phyloP scores from a whole-genome alignment of 2,797 vertebrate genomes.

The Pseudocheirus occidentalis region DNA sequence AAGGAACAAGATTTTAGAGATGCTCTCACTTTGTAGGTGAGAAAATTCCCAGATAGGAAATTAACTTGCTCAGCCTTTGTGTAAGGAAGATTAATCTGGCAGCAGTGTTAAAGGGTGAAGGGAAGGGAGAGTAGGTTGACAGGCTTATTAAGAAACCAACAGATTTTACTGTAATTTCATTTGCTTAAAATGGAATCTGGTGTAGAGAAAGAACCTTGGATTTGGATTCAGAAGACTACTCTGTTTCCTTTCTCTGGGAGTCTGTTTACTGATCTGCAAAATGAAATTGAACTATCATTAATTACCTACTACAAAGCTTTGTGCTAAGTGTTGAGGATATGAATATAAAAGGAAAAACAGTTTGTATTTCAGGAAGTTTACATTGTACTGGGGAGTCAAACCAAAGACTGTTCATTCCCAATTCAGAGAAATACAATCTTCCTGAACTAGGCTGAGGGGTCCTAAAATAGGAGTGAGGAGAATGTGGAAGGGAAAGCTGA shows the following conservation, averaged over 20 bases:
- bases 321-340: neutral
- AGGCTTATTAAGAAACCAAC: neutral
- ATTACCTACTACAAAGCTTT: neutral
- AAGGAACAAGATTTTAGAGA: neutral
- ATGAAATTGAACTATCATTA: neutral
- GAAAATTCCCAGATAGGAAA: neutral
- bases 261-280: neutral
- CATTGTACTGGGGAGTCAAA: neutral
- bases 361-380: neutral
- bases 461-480: neutral
- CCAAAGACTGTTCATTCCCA: neutral
- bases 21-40: neutral
- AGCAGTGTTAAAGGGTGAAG: neutral
- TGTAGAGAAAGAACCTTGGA: neutral
- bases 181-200: neutral
- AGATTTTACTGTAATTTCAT: neutral
- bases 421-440: neutral
- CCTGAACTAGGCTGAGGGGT: neutral
- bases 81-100: neutral
- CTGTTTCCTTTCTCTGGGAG: neutral
- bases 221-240: neutral
- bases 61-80: neutral
- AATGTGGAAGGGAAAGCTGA: neutral
- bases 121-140: neutral
- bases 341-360: neutral